Evolutionary conservation across 1,140 invertebrate species (phyloP).

Genomic region (Hermatobates lingyangjiaoensis): DNA sequence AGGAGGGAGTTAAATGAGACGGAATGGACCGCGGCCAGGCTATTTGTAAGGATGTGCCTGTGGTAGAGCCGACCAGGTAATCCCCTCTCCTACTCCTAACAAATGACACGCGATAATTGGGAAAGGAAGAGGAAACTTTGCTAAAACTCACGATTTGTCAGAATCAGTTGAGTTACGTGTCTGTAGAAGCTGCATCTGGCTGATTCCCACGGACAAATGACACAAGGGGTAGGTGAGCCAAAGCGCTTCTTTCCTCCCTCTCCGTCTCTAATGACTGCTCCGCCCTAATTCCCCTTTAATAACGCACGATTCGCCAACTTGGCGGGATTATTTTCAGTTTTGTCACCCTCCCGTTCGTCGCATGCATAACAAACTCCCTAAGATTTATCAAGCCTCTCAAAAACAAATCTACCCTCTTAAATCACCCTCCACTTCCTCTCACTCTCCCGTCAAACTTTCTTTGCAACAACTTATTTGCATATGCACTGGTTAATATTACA

Average conservation of each 20-base stretch:
- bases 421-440: not conserved
- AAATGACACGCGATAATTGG: constrained; percentile 1
- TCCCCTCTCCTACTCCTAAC: not conserved
- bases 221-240: not conserved
- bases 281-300: not conserved
- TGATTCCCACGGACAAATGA: constrained; percentile 1
- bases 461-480: no score
- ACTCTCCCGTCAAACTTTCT: no score
- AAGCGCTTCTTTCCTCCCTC: not conserved
- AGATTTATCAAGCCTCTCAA: not conserved
- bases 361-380: not conserved
- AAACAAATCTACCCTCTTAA: not conserved
- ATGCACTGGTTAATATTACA: no score
- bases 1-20: no score
- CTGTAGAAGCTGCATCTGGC: not conserved
- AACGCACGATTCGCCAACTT: not conserved
- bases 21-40: no score
- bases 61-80: not conserved
- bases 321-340: constrained; percentile 1
- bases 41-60: not conserved
- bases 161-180: not conserved
- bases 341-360: not conserved
- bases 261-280: not conserved
- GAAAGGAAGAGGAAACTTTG: not conserved
- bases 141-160: not conserved